Base-by-base conservation (phyloP, 2,113 vertebrate species). In the Anarrhichthys ocellatus region DNA sequence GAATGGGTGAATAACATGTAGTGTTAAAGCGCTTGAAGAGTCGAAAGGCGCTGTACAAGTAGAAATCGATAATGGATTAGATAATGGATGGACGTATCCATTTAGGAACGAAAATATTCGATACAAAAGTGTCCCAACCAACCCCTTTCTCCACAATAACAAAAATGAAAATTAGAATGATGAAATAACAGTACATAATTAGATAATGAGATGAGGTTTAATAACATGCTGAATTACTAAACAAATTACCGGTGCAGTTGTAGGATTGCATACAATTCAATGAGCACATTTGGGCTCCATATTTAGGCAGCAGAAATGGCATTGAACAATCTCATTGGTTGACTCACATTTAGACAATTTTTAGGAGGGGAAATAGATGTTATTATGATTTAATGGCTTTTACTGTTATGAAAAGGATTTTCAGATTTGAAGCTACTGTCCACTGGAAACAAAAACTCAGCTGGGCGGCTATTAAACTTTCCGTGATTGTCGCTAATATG, bases 361-460 rank as follows among this genome's bases (percentile, higher is more conserved):
- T 62, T 0, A 67, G 34, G 18, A 40, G 48, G 29, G 50, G 61
- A 62, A 82, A 78, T 73, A 72, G 62, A 83, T 76, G 59, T 79
- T 89, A 70, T 83, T 78, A 75, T 75, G 76, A 71, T 83, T 85
- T 82, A 59, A 76, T 82, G 82, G 76, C 71, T 80, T 78, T 73
- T 78, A n/a, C 72, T 86, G 56, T 90, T 86, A 82, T 83, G 65
- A 92, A 24, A 76, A 64, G 81, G 89, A 88, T 90, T 91, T 91
- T 89, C 71, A 85, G 86, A 91, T 88, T 86, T 89, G 83, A 88
- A 86, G 86, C 81, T 76, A 40, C 85, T 88, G 87, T 85, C 78
- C 78, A 61, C 84, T 87, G 87, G 84, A 91, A 93, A 89, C 65
- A 91, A 84, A 88, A 92, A 88, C 86, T 86, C 78, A 78, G 86